phyloP scores from a whole-genome alignment of 2,797 vertebrate genomes.

The Mustela erminea region DNA sequence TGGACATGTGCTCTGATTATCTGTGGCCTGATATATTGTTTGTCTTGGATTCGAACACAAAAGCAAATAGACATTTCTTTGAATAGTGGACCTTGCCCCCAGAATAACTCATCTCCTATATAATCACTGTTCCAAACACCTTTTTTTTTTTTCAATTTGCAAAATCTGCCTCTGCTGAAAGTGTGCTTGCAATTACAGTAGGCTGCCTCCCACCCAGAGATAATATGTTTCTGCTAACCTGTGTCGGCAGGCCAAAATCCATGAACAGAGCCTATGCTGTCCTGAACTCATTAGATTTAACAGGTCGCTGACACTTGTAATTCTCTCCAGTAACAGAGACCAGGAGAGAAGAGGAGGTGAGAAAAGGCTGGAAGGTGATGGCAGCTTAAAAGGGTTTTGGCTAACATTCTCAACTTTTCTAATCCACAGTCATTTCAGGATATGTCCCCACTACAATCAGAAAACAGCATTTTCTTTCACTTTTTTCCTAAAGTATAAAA shows the following conservation, averaged over 20 bases:
- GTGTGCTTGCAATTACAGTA: not conserved
- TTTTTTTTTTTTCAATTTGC: not conserved
- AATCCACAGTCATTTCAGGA: not conserved
- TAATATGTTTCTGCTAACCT: not conserved
- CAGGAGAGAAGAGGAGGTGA: not conserved
- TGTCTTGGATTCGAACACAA: not conserved
- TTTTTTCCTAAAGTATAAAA: no score
- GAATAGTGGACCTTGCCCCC: not conserved
- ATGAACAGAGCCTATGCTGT: not conserved
- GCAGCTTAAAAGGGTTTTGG: not conserved
- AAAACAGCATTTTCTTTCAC: not conserved
- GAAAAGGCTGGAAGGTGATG: not conserved
- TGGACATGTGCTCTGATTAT: not conserved
- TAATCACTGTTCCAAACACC: not conserved
- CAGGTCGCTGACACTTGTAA: not conserved
- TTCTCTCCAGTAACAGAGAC: not conserved
- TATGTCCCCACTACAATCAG: not conserved
- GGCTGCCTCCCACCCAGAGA: not conserved
- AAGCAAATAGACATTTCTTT: not conserved
- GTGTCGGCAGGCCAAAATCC: not conserved
- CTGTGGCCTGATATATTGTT: not conserved
- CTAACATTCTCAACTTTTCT: not conserved
- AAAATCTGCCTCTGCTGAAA: slow-evolving; percentile 26
- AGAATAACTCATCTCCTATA: slow-evolving; percentile 7
- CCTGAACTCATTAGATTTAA: not conserved